These are phyloP conservation scores for Forficula auricularia DNA, from an alignment of 1,140 invertebrate genomes.

Conservation along the genomic window DNA sequence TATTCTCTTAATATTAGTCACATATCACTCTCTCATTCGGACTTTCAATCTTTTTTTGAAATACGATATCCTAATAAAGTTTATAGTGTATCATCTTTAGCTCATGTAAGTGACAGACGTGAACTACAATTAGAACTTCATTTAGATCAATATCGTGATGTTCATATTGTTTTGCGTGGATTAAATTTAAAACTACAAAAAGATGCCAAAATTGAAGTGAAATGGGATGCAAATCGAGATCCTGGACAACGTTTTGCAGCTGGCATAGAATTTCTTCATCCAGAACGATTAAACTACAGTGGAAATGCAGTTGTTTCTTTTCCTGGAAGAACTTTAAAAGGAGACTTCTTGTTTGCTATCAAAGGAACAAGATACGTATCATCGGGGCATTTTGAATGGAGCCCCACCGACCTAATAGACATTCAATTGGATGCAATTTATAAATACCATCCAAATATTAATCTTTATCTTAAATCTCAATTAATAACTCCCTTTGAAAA, in stretches of 20 bases:
- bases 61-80: slow-evolving; percentile 41
- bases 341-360: slow-evolving; percentile 25
- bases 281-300: slow-evolving; percentile 36
- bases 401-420: slow-evolving; percentile 29
- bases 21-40: slow-evolving; percentile 30
- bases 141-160: slow-evolving; percentile 53
- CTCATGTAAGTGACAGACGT: slow-evolving; percentile 22
- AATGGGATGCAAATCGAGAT: slow-evolving; percentile 69
- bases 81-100: slow-evolving; percentile 34
- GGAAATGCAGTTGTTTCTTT: slow-evolving; percentile 45
- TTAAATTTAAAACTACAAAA: slow-evolving; percentile 36
- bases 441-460: slow-evolving; percentile 25
- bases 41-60: slow-evolving; percentile 40
- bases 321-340: slow-evolving; percentile 40
- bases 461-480: slow-evolving; percentile 28
- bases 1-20: slow-evolving; percentile 43
- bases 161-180: slow-evolving; percentile 43
- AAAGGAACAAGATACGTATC: slow-evolving; percentile 32
- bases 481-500: slow-evolving; percentile 50
- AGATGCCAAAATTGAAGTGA: slow-evolving; percentile 45
- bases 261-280: slow-evolving; percentile 29
- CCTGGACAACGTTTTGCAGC: slow-evolving; percentile 45
- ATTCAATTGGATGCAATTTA: slow-evolving; percentile 31
- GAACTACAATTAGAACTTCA: slow-evolving; percentile 41
- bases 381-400: slow-evolving; percentile 35